Evolutionary conservation across 2,113 vertebrate species (phyloP).

Genomic region (Girardinichthys multiradiatus): DNA sequence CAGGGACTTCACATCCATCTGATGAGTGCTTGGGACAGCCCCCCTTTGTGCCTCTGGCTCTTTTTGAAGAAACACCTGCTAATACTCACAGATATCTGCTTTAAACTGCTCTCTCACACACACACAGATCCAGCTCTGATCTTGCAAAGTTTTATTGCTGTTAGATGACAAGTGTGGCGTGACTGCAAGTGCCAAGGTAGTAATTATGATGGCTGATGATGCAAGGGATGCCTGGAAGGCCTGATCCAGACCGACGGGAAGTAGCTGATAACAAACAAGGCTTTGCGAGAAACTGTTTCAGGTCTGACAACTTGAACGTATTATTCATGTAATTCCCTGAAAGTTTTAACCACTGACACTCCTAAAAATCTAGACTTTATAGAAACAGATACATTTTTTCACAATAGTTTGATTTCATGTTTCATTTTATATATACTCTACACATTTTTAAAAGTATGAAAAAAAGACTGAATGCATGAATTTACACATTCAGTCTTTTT

Average conservation of each 20-base stretch:
- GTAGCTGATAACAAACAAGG: neutral
- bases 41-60: slow-evolving; percentile 35
- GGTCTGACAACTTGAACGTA: no score
- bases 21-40: slow-evolving; percentile 57
- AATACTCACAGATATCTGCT: neutral
- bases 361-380: no score
- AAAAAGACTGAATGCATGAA: no score
- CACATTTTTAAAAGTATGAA: no score
- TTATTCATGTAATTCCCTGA: no score
- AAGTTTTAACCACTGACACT: no score
- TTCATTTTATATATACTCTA: no score
- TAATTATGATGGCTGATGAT: slow-evolving; percentile 11
- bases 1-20: slow-evolving; percentile 33
- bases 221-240: slow-evolving; percentile 6
- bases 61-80: slow-evolving; percentile 80
- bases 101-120: neutral
- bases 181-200: slow-evolving; percentile 40
- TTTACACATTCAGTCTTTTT: no score
- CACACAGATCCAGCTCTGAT: slow-evolving; percentile 1
- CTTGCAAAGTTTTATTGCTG: slow-evolving; percentile 62
- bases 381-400: no score
- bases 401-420: no score
- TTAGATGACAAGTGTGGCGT: slow-evolving; percentile 68
- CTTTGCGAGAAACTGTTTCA: no score
- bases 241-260: no score